Conservation (phyloP, 1,140 invertebrate species). For the Microplitis mediator region DNA sequence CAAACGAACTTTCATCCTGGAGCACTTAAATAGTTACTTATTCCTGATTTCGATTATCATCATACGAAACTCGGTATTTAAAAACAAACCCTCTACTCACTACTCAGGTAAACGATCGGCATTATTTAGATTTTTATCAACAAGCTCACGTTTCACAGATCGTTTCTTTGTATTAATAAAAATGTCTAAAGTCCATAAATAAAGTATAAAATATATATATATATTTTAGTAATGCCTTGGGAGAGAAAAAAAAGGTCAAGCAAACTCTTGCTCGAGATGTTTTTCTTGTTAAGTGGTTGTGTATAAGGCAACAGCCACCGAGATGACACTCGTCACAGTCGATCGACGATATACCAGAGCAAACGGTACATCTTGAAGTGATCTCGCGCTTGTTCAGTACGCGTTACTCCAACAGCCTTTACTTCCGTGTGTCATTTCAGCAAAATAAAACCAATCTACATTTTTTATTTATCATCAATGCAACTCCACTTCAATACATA, state of each 20-base stretch:
- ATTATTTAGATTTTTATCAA: background rate
- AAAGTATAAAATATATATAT: constrained; percentile 3
- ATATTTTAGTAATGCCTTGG: too few species aligned
- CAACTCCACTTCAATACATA: background rate
- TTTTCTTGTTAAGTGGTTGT: background rate
- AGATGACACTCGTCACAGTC: constrained; percentile 32
- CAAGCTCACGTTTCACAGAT: constrained; percentile 27
- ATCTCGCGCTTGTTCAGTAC: background rate
- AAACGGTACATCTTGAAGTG: constrained; percentile 31
- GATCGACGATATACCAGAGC: constrained; percentile 11
- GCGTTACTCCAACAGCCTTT: background rate
- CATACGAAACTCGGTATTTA: constrained; percentile 25
- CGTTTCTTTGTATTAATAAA: too few species aligned
- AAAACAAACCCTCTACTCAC: too few species aligned
- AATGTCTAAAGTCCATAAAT: background rate
- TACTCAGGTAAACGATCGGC: too few species aligned
- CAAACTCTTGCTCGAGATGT: too few species aligned
- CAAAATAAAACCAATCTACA: background rate
- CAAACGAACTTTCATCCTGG: constrained; percentile 33
- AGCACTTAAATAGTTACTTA: background rate
- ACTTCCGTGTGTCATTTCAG: constrained; percentile 19
- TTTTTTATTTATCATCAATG: background rate
- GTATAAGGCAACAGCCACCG: constrained; percentile 10
- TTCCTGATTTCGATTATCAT: background rate
- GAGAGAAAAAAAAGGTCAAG: too few species aligned